Base-by-base conservation (phyloP, 2,888 invertebrate species). In the Nesidiocoris tenuis region DNA sequence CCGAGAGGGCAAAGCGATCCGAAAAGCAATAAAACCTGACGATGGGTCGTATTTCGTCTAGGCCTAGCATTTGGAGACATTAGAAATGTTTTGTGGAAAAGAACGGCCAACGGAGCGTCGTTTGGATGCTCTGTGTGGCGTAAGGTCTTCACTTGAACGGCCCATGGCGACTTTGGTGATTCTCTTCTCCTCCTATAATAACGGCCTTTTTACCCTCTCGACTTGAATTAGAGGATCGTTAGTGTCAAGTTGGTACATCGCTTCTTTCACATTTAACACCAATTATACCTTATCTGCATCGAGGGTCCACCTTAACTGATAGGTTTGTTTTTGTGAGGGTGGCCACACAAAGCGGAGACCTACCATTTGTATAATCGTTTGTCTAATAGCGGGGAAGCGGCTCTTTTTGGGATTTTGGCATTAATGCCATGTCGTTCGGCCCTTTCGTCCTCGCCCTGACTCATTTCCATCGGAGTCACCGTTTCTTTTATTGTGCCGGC, bases 161-260 rank as follows among this genome's bases (percentile, higher is more conserved):
- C 39, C 3, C 12, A 39, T 7, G 39, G 39, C 39, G 12, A 3
- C 39, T 3, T 39, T 12, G 39, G 39, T 3, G 39, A 3, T 3
- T 39, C 39, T 39, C 5, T 39, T 39, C 12, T 39, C 39, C 39
- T 39, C 39, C 12, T 12, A 12, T 39, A 39, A 39, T 39, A 39
- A 39, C 39, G 39, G 39, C 12, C 39, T 39, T 39, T 39, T n/a
- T 39, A 3, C 39, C 39, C 39, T 39, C 39, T 39, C 12, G 39
- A 39, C 66, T 66, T 66, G 66, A 66, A 66, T 66, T 66, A 66
- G 54, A 66, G 54, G 54, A 21, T 66, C 66, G 66, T 66, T 66
- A 66, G 66, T 66, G 66, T 66, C 66, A 66, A 66, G 39, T 66
- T 19, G 2, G 66, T 39, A 39, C 66, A 25, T 66, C 21, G 66